These are phyloP conservation scores for Pedionomus torquatus DNA, from an alignment of 2,113 vertebrate species.

Conservation along the genomic window DNA sequence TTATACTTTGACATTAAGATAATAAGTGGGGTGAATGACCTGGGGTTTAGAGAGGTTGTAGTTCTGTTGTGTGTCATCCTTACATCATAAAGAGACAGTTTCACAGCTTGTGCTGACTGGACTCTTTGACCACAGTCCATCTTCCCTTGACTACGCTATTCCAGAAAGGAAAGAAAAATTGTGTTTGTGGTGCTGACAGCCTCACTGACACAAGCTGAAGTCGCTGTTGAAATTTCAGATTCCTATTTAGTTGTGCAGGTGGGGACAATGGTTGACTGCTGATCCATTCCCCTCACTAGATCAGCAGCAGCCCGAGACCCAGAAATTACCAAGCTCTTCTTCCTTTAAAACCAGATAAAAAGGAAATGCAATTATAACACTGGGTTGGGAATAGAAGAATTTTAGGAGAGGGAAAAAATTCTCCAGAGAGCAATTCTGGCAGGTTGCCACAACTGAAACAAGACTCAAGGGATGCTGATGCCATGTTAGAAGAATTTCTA, in stretches of 20 bases:
- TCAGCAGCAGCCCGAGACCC: background rate
- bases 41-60: background rate
- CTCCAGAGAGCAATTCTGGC: background rate
- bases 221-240: background rate
- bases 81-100: background rate
- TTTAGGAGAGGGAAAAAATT: background rate
- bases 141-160: background rate
- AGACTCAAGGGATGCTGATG: background rate
- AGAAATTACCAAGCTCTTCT: background rate
- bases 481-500: background rate
- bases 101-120: background rate
- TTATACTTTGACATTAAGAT: background rate
- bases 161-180: background rate
- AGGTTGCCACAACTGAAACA: background rate
- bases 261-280: background rate
- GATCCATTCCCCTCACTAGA: background rate
- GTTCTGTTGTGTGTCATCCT: background rate
- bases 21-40: background rate
- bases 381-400: background rate
- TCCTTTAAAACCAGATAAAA: background rate
- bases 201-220: background rate
- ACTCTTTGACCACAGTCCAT: background rate
- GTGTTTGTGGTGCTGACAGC: background rate
- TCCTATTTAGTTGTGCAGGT: background rate
- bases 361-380: background rate